These are phyloP conservation scores for Zelostemma sp. DNA, from an alignment of 1,140 invertebrate species.

Conservation along the genomic window DNA sequence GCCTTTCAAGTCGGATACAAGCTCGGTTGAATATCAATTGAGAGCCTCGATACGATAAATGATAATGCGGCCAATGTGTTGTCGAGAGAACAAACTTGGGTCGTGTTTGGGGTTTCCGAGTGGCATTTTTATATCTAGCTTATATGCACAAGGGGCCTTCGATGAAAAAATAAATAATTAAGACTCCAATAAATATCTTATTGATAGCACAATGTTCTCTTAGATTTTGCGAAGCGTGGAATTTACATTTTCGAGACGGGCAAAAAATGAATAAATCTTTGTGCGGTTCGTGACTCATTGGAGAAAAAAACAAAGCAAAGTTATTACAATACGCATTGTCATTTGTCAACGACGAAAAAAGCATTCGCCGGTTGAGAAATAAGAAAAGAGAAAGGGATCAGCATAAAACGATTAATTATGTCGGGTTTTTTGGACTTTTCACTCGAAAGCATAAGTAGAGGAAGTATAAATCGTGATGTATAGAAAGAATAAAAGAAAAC, in stretches of 20 bases:
- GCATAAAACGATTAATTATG: no score
- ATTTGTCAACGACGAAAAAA: no score
- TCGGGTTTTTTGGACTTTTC: no score
- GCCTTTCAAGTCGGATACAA: not conserved
- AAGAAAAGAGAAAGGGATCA: no score
- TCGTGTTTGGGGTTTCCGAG: not conserved
- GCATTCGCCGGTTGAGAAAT: no score
- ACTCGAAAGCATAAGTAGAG: not conserved
- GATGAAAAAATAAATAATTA: conserved; percentile 1
- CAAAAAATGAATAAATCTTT: no score
- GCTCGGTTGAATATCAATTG: conserved; percentile 1
- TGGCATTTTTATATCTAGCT: not conserved
- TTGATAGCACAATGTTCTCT: no score
- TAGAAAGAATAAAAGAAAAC: conserved; percentile 24
- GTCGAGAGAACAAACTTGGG: not conserved
- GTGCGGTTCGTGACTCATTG: no score
- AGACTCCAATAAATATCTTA: not conserved
- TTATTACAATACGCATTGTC: no score
- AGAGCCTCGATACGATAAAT: conserved; percentile 2
- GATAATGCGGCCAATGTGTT: not conserved
- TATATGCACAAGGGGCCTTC: not conserved
- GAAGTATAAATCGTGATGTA: conserved; percentile 19
- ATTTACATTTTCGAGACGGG: no score
- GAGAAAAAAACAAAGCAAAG: no score
- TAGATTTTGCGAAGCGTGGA: no score